Percentiles rank a stretch among this genome's conserved stretches.
phyloP scores from a whole-genome alignment of 2,797 vertebrate genomes.

The Neosilurus mollespiculum region DNA sequence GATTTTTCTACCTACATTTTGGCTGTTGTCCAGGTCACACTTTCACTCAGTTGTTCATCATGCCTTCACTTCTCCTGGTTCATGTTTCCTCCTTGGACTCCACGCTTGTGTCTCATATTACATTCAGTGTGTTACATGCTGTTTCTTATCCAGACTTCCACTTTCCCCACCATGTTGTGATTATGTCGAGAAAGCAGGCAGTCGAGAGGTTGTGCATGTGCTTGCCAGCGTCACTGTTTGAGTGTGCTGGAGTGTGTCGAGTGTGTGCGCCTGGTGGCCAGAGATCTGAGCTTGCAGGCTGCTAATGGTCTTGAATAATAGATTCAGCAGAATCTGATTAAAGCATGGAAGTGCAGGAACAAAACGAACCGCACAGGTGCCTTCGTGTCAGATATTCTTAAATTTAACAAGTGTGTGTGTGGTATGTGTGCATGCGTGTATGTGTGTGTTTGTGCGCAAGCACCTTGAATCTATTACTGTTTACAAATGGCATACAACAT shows the following conservation, averaged over 20 bases:
- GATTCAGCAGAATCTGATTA: conserved; percentile 34
- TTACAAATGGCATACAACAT: no score
- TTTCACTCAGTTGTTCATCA: not conserved
- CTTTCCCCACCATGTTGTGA: not conserved
- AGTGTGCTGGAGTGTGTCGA: not conserved
- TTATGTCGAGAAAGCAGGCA: not conserved
- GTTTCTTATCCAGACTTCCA: not conserved
- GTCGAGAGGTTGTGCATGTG: not conserved
- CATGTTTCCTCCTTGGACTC: not conserved
- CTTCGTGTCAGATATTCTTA: conserved; percentile 6
- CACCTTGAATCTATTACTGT: not conserved
- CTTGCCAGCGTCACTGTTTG: not conserved
- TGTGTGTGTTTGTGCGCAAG: not conserved
- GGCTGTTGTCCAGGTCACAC: not conserved
- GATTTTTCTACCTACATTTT: not conserved
- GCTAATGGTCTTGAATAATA: conserved; percentile 33
- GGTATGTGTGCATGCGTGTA: not conserved
- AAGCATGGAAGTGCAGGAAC: conserved; percentile 17
- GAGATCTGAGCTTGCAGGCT: not conserved
- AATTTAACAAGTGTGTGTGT: not conserved
- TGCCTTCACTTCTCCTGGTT: not conserved
- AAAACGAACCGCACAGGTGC: conserved; percentile 25
- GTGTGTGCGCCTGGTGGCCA: not conserved
- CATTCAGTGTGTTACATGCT: no score
- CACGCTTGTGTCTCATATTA: not conserved